Evolutionary conservation across 2,113 vertebrate genomes (phyloP).

Genomic region (Corythoichthys intestinalis): DNA sequence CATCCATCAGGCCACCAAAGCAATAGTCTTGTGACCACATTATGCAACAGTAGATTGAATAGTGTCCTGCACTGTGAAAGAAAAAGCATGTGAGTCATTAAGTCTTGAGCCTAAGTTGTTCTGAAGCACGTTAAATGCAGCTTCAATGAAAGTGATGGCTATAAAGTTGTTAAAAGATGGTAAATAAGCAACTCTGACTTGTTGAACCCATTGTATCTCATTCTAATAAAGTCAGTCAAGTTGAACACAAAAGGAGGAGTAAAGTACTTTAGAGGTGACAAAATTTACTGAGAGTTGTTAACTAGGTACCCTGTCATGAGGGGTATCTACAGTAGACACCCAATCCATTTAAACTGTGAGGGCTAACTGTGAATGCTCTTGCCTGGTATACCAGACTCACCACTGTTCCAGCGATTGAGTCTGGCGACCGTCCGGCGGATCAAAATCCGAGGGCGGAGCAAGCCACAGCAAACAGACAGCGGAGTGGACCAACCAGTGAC

Average conservation of each 20-base stretch:
- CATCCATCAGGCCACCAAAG: neutral
- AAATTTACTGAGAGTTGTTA: neutral
- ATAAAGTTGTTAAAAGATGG: neutral
- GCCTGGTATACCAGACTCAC: too few relatives aligned
- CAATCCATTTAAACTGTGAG: too few relatives aligned
- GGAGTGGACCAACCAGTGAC: too few relatives aligned
- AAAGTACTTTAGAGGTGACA: neutral
- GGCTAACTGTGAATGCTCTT: too few relatives aligned
- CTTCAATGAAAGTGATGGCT: neutral
- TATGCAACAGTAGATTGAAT: neutral
- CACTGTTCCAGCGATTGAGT: too few relatives aligned
- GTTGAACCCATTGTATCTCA: neutral
- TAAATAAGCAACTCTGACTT: neutral
- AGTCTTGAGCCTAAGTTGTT: neutral
- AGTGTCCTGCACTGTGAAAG: neutral
- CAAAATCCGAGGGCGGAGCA: too few relatives aligned
- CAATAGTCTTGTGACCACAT: neutral
- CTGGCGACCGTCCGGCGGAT: too few relatives aligned
- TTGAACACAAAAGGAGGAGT: neutral
- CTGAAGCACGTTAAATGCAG: neutral
- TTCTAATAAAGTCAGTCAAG: neutral
- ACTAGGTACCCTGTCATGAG: neutral
- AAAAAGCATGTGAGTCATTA: neutral
- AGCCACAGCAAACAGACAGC: too few relatives aligned
- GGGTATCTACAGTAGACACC: too few relatives aligned